Evolutionary conservation across 2,113 vertebrate genomes (phyloP).

Genomic region (Percina caprodes): DNA sequence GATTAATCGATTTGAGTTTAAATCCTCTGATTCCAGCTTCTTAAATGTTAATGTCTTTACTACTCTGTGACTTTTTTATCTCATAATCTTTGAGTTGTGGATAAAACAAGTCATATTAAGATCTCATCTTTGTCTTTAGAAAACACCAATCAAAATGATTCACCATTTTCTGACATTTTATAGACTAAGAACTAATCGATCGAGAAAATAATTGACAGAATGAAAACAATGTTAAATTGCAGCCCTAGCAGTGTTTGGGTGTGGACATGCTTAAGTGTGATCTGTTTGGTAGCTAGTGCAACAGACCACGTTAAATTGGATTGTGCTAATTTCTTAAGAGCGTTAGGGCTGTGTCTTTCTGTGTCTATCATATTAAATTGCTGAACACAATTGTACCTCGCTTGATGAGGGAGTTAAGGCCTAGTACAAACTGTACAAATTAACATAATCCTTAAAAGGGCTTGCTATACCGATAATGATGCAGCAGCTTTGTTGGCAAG

Average conservation of each 20-base stretch:
- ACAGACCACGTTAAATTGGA: constrained; percentile 56
- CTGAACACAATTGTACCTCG: neutral
- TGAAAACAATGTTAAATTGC: too few species aligned
- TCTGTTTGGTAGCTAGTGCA: neutral
- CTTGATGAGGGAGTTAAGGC: neutral
- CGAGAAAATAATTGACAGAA: too few species aligned
- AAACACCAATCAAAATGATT: too few species aligned
- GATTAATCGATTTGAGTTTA: too few species aligned
- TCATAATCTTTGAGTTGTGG: too few species aligned
- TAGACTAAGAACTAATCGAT: too few species aligned
- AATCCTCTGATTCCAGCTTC: too few species aligned
- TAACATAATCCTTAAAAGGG: neutral
- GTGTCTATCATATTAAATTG: neutral
- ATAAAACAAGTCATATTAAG: too few species aligned
- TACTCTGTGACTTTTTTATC: too few species aligned
- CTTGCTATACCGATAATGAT: neutral
- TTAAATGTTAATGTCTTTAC: too few species aligned
- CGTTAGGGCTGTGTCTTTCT: constrained; percentile 11
- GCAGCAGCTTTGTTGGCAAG: neutral
- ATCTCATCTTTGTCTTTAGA: too few species aligned
- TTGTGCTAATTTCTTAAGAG: constrained; percentile 55
- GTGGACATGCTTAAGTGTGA: neutral
- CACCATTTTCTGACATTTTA: too few species aligned
- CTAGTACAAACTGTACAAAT: neutral
- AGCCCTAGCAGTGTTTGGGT: neutral